These are phyloP conservation scores for Hesperia comma DNA, from an alignment of 2,888 invertebrate species.

Conservation along the genomic window DNA sequence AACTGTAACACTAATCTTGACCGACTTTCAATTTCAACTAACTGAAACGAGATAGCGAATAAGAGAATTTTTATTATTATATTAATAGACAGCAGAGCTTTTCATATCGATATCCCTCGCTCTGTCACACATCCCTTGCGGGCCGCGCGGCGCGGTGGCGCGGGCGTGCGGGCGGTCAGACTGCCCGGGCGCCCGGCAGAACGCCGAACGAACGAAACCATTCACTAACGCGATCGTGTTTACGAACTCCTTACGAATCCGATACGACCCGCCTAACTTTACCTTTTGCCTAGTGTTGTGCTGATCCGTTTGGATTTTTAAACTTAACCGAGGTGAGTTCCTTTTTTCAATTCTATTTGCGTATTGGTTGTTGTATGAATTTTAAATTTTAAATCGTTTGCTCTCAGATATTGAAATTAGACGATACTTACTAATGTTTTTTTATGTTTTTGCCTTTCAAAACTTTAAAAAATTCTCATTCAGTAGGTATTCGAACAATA, in stretches of 20 bases:
- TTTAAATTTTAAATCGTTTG: no score
- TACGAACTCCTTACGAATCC: slow-evolving; percentile 54
- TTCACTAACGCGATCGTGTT: slow-evolving; percentile 70
- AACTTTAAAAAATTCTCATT: no score
- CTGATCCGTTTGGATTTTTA: slow-evolving; percentile 58
- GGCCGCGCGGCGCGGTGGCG: slow-evolving; percentile 51
- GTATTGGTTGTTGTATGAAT: no score
- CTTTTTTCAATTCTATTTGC: slow-evolving; percentile 15
- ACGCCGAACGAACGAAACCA: slow-evolving; percentile 79
- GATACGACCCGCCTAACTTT: background rate
- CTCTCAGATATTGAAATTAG: no score
- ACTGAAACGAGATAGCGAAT: no score
- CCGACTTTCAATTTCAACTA: no score
- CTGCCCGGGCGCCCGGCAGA: slow-evolving; percentile 79
- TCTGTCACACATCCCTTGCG: slow-evolving; percentile 53
- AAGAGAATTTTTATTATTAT: background rate
- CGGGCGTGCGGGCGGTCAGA: slow-evolving; percentile 53
- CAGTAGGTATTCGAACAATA: no score
- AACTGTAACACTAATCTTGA: no score
- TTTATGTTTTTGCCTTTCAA: no score
- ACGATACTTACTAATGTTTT: no score
- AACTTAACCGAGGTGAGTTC: slow-evolving; percentile 22
- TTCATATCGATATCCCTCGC: slow-evolving; percentile 51
- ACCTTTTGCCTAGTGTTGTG: slow-evolving; percentile 54
- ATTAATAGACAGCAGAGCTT: background rate